Base-by-base conservation (phyloP, 2,113 vertebrate genomes). In the Tiliqua scincoides region DNA sequence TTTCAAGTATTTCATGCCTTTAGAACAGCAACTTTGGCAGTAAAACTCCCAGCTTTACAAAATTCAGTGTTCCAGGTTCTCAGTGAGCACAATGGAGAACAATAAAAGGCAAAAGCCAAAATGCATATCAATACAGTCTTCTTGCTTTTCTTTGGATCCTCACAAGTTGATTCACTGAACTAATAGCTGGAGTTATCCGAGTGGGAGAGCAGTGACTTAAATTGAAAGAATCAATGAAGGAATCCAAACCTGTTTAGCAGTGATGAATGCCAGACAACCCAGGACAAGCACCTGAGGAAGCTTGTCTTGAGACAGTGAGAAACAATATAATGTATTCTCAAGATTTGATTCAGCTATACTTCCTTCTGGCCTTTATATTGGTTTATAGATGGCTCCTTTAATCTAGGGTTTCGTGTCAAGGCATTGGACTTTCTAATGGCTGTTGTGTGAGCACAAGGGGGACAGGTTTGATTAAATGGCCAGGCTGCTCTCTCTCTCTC, bases 371-470 rank as follows among this genome's bases (percentile, higher is more conserved):
- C 92, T 93, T 93, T 95, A 91, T 92, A 92, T 91, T 90, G 57
- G 73, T 75, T 92, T 95, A 93, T 93, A 95, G 92, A 95, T 93
- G 93, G 94, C 91, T 90, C 92, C 93, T 95, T n/a, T 91, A 91
- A 94, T 93, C 92, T 88, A 78, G 85, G 90, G 91, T 92, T 93
- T 90, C 93, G 92, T 88, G 82, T 92, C 91, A 93, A 87, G 88
- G 14, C 89, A 91, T 90, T 93, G 76, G 85, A 91, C 91, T 95
- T 93, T 93, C 91, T 93, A 91, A 94, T 93, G 92, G 88, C 94
- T 93, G 93, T 93, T 94, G 93, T 54, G 78, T 89, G 91, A 94
- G 93, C 90, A 93, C 89, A 83, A 91, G 88, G 80, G 89, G 89
- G 92, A 89, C 93, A 92, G 85, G 80, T 91, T 91, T 94, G 91